Conservation (phyloP, 2,888 invertebrate species). For the Branchipolynoe longqiensis region DNA sequence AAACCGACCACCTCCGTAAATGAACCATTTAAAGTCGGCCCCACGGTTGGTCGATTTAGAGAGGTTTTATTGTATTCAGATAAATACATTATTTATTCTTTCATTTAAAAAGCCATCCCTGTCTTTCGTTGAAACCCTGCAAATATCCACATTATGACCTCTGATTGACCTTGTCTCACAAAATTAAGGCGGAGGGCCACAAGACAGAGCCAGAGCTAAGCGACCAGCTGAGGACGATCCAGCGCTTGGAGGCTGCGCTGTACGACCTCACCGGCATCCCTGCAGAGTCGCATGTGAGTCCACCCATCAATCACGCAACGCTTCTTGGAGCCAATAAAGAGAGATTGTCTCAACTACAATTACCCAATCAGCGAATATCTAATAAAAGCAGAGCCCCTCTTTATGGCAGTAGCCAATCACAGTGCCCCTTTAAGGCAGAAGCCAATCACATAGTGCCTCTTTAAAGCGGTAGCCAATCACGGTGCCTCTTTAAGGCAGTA, state of each 20-base stretch:
- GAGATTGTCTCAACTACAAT: too few species aligned
- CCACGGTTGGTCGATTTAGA: too few species aligned
- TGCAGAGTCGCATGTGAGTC: constrained; percentile 63
- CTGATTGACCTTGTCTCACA: background rate
- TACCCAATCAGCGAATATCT: too few species aligned
- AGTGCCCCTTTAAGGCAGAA: background rate
- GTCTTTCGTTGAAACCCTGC: too few species aligned
- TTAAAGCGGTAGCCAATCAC: too few species aligned
- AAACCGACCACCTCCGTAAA: too few species aligned
- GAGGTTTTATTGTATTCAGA: too few species aligned
- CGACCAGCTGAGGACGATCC: constrained; percentile 50
- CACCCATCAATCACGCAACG: background rate
- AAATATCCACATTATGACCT: background rate
- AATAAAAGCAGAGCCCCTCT: background rate
- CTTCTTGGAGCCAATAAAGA: too few species aligned
- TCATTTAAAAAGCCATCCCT: too few species aligned
- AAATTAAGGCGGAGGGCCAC: constrained; percentile 28
- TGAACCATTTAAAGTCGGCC: too few species aligned
- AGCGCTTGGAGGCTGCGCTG: constrained; percentile 53
- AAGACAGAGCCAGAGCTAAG: constrained; percentile 48
- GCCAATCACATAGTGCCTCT: background rate
- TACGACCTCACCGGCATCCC: constrained; percentile 63
- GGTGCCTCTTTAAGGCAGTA: too few species aligned
- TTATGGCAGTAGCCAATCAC: background rate
- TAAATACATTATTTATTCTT: too few species aligned